Percentiles rank a stretch among this genome's conserved stretches.
Evolutionary conservation across 2,797 vertebrate species (phyloP).

Genomic region (Tamandua tetradactyla): DNA sequence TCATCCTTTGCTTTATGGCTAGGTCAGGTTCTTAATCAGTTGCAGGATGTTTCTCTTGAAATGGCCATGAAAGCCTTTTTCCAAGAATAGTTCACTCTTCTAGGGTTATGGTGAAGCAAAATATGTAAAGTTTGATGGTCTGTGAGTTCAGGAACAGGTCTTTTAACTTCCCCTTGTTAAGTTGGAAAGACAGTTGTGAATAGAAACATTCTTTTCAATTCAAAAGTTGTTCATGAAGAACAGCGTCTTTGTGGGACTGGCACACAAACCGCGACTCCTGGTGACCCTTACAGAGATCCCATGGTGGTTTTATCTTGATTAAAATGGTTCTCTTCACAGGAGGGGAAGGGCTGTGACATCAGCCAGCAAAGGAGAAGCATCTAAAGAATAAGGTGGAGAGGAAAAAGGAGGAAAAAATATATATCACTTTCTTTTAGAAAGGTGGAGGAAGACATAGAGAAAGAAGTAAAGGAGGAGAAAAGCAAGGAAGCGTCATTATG

Average conservation of each 20-base stretch:
- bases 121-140: constrained; percentile 87
- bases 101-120: constrained; percentile 85
- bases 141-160: constrained; percentile 82
- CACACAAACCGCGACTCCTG: constrained; percentile 75
- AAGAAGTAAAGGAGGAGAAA: constrained; percentile 67
- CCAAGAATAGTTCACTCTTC: constrained; percentile 83
- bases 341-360: constrained; percentile 84
- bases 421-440: not conserved
- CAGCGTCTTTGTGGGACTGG: constrained; percentile 83
- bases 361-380: constrained; percentile 82
- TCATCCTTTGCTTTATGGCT: constrained; percentile 76
- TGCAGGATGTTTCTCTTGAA: constrained; percentile 83
- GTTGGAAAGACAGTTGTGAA: constrained; percentile 84
- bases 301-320: constrained; percentile 85
- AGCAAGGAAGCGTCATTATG: constrained; percentile 30
- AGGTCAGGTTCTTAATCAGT: constrained; percentile 85
- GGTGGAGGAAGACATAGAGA: not conserved
- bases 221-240: constrained; percentile 84
- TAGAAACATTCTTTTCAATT: constrained; percentile 87
- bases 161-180: constrained; percentile 88
- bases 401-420: constrained; percentile 71
- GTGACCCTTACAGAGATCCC: constrained; percentile 84
- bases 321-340: constrained; percentile 85
- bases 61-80: constrained; percentile 84
- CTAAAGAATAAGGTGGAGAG: constrained; percentile 83